Base-by-base conservation (phyloP, 2,888 invertebrate species). In the Tribolium freemani region DNA sequence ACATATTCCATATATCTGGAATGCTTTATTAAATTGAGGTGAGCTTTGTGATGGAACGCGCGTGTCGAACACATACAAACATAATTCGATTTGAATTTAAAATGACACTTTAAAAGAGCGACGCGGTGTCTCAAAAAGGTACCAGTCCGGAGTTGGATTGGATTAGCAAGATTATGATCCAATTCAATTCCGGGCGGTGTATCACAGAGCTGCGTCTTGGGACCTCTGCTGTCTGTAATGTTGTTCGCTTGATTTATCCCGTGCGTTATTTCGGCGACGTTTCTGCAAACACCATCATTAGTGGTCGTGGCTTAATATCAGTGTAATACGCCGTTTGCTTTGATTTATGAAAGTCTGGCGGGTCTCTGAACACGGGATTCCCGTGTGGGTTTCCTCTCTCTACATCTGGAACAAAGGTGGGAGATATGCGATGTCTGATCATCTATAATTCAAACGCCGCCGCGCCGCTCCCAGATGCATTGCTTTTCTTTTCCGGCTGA, bases 391-490 rank as follows among this genome's bases (percentile, higher is more conserved):
- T 70, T 63, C 38, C 51, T 60, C 60, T 54, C 61, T 70, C 73
- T 75, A 73, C 74, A 75, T 76, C 71, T 72, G 68, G 68, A 74
- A 78, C 78, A 78, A 78, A 76, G 72, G 74, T 75, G 60, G 71
- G 70, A 73, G 74, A 75, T 75, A 73, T 75, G 71, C 74, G 56
- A 73, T 68, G 75, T 68, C 71, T 76, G 75, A 76, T 77, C 77
- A 76, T 77, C 77, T 76, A 76, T 78, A 78, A 73, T 78, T 75
- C 74, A 75, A 73, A 71, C 57, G 67, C 51, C 74, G 70, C 63
- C 74, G 21, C 21, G 45, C 63, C 69, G 10, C 54, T 70, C 63
- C 69, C 69, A 54, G 16, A 63, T 56, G 69, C 54, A 70, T 70
- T 63, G 45, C 54, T 61, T 45, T 54, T 56, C 58, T 50, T 38